Evolutionary conservation across 2,888 invertebrate species (phyloP).

Genomic region (Temnothorax unifasciatus): DNA sequence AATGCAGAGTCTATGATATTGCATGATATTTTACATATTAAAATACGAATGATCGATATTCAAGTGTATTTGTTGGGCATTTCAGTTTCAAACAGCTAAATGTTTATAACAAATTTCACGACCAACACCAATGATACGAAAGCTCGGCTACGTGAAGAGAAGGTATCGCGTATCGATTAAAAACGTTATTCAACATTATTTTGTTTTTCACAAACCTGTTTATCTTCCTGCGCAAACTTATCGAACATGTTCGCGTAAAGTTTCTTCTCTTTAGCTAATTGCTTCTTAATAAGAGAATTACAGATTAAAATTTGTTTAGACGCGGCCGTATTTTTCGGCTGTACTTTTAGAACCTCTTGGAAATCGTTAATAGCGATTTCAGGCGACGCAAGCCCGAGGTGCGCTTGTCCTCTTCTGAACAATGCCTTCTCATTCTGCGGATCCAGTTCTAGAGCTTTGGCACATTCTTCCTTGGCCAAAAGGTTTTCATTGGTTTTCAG

Average conservation of each 20-base stretch:
- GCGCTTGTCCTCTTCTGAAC: constrained; percentile 95
- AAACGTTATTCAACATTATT: constrained; percentile 49
- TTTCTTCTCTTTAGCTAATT: constrained; percentile 93
- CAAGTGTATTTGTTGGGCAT: not conserved
- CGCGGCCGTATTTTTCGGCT: constrained; percentile 96
- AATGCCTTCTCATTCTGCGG: constrained; percentile 94
- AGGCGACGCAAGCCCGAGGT: constrained; percentile 91
- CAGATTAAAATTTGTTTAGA: constrained; percentile 92
- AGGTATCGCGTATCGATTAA: not conserved
- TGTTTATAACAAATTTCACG: constrained; percentile 22
- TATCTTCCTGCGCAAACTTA: constrained; percentile 94
- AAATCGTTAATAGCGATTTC: constrained; percentile 93
- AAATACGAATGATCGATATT: constrained; percentile 14
- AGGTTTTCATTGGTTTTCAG: constrained; percentile 91
- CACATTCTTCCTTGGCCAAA: constrained; percentile 92
- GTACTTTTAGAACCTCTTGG: constrained; percentile 91
- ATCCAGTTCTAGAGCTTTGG: constrained; percentile 92
- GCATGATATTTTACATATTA: constrained; percentile 14
- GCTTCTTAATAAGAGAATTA: constrained; percentile 91
- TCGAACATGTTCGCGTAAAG: constrained; percentile 98
- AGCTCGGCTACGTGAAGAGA: not conserved
- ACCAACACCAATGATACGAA: constrained; percentile 22
- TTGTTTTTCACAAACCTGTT: constrained; percentile 86
- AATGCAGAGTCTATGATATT: constrained; percentile 5
- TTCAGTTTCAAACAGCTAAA: constrained; percentile 27